Conservation (phyloP, 2,888 invertebrate genomes). For the Maniola hyperantus region DNA sequence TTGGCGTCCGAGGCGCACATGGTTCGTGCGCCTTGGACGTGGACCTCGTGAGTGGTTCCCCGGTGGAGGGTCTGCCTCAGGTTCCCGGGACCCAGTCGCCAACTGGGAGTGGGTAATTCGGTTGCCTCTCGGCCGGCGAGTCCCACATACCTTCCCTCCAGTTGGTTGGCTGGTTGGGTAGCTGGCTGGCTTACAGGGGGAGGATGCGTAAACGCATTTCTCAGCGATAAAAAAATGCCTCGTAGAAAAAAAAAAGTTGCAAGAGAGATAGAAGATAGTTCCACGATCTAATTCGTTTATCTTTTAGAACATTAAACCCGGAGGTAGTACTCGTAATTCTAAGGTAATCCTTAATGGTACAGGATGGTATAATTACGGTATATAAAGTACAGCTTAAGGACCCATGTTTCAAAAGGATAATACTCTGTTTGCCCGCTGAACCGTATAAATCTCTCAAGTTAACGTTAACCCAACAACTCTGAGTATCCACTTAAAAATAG, state of each 20-base stretch:
- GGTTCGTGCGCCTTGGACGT: too few species aligned
- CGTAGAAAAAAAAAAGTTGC: background rate
- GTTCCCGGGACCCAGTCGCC: too few species aligned
- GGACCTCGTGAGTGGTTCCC: too few species aligned
- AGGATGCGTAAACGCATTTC: too few species aligned
- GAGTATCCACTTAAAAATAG: background rate
- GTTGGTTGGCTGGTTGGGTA: too few species aligned
- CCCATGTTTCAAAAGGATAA: slow-evolving; percentile 8
- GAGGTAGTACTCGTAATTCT: background rate
- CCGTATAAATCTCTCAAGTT: background rate
- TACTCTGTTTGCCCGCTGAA: background rate
- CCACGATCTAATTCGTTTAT: background rate
- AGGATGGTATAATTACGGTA: slow-evolving; percentile 12
- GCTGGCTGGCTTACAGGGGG: too few species aligned
- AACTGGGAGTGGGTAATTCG: too few species aligned
- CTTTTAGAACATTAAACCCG: slow-evolving; percentile 12
- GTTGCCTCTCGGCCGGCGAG: too few species aligned
- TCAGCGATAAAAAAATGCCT: too few species aligned
- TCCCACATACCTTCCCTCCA: too few species aligned
- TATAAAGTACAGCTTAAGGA: slow-evolving; percentile 12
- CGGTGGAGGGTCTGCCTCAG: too few species aligned
- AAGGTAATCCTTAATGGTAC: slow-evolving; percentile 16
- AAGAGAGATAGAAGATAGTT: background rate
- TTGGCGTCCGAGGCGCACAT: too few species aligned
- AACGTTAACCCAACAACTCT: background rate